Conservation (phyloP, 2,113 vertebrate species). For the Cynoglossus semilaevis region DNA sequence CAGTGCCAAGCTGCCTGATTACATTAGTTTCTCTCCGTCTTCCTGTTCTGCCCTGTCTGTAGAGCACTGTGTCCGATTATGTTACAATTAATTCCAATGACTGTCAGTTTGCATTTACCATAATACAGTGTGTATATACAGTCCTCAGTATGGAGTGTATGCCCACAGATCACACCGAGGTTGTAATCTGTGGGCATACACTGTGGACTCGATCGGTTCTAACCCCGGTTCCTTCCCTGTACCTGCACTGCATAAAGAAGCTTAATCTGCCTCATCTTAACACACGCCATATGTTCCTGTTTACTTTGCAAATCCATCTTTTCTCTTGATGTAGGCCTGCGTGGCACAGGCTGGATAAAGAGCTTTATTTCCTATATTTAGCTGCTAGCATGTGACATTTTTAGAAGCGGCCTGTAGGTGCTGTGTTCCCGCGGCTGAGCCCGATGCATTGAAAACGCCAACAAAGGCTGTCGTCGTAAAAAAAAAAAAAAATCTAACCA, state of each 20-base stretch:
- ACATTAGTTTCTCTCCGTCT: slow-evolving; percentile 25
- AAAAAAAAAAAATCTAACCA: too few species aligned
- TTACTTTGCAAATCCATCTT: slow-evolving; percentile 59
- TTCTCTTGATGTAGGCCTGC: slow-evolving; percentile 51
- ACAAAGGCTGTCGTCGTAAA: too few species aligned
- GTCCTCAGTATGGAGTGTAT: too few species aligned
- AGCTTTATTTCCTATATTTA: slow-evolving; percentile 56
- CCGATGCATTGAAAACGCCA: too few species aligned
- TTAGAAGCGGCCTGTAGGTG: slow-evolving; percentile 10
- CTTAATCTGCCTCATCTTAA: slow-evolving; percentile 40
- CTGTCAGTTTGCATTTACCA: slow-evolving; percentile 23
- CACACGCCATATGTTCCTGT: slow-evolving; percentile 60
- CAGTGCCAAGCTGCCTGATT: slow-evolving; percentile 36
- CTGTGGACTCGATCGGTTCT: too few species aligned
- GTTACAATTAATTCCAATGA: slow-evolving; percentile 37
- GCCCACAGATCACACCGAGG: slow-evolving; percentile 21
- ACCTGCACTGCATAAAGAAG: slow-evolving; percentile 31
- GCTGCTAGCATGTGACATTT: slow-evolving; percentile 46
- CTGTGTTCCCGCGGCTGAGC: slow-evolving; percentile 14
- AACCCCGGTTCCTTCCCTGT: slow-evolving; percentile 3
- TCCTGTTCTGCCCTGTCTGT: slow-evolving; percentile 38
- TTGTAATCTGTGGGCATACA: too few species aligned
- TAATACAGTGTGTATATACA: slow-evolving; percentile 7
- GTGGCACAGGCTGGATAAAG: slow-evolving; percentile 35
- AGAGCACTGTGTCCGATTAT: slow-evolving; percentile 25